Conservation (phyloP, 2,888 invertebrate species). For the Tenthredo livida region DNA sequence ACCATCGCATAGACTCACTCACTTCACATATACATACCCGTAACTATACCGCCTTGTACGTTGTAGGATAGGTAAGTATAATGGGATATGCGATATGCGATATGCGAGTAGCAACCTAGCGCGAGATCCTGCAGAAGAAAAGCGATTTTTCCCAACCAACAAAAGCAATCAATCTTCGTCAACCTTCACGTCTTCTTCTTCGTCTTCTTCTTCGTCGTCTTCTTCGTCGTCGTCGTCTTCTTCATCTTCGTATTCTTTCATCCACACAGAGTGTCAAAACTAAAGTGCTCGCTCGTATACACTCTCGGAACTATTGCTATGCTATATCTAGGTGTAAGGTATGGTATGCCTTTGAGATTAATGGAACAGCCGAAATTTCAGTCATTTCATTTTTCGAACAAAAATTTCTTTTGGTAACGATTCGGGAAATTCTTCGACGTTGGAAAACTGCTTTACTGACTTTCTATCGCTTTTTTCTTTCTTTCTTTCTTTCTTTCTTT, state of each 20-base stretch:
- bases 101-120: not conserved
- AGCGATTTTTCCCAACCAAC: slow-evolving; percentile 39
- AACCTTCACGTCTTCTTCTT: slow-evolving; percentile 11
- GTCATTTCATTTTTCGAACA: too few relatives aligned
- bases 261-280: not conserved
- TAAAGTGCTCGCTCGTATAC: slow-evolving; percentile 11
- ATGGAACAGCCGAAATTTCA: not conserved
- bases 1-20: not conserved
- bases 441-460: too few relatives aligned
- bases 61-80: not conserved
- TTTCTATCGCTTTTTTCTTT: too few relatives aligned
- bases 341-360: not conserved
- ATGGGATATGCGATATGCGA: slow-evolving; percentile 28
- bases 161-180: slow-evolving; percentile 46
- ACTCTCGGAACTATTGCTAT: not conserved
- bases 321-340: not conserved
- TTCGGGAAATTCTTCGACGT: too few relatives aligned
- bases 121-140: not conserved
- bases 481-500: too few relatives aligned
- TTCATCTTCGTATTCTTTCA: not conserved
- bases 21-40: not conserved
- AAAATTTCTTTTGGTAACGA: too few relatives aligned
- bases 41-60: not conserved
- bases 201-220: not conserved
- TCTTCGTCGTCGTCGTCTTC: not conserved